These are phyloP conservation scores for Cyclura pinguis DNA, from an alignment of 2,797 vertebrate genomes.

Conservation along the genomic window DNA sequence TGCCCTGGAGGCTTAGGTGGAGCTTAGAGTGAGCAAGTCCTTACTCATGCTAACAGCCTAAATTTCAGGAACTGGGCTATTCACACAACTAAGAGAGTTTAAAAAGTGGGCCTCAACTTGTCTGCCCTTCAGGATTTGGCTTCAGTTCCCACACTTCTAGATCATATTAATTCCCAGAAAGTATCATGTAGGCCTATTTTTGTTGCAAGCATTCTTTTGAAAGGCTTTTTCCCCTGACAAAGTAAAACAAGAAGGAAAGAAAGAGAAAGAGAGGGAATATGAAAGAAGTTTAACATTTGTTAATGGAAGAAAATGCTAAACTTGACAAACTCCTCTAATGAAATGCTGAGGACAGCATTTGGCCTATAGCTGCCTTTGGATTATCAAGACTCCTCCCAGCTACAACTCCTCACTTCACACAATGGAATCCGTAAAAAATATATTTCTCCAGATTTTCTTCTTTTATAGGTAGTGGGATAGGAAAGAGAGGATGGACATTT, in stretches of 20 bases:
- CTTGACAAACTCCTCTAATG: neutral
- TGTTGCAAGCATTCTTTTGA: neutral
- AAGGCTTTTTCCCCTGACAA: neutral
- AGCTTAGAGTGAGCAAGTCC: neutral
- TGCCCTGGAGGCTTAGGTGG: fast-evolving
- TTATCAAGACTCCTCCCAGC: neutral
- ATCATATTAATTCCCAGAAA: neutral
- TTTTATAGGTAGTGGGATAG: neutral
- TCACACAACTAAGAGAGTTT: fast-evolving
- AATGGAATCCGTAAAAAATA: neutral
- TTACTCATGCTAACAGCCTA: fast-evolving
- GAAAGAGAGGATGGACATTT: neutral
- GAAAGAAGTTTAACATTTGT: neutral
- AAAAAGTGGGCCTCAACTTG: neutral
- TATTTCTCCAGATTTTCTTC: neutral
- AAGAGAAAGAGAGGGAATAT: neutral
- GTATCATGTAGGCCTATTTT: neutral
- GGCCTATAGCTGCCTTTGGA: neutral
- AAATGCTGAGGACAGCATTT: neutral
- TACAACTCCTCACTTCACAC: neutral
- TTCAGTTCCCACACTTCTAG: fast-evolving
- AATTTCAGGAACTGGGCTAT: neutral
- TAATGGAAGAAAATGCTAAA: neutral
- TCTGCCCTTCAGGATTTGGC: neutral
- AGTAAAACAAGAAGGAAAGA: neutral